Evolutionary conservation across 1,140 invertebrate genomes (phyloP).

Genomic region (Oedothorax gibbosus): DNA sequence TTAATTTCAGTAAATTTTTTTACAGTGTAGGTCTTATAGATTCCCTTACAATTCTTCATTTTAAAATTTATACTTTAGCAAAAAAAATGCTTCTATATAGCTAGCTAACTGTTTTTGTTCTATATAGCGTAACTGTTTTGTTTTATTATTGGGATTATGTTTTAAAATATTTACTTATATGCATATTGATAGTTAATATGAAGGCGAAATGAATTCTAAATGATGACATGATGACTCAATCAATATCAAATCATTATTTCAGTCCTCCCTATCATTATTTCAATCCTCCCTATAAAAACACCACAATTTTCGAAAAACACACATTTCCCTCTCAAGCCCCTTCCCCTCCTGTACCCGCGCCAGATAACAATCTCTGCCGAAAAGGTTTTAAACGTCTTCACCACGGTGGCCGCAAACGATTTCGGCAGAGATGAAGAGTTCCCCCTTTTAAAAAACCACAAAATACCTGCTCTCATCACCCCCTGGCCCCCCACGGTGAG

Average conservation of each 20-base stretch:
- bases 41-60: too few species aligned
- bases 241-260: not conserved
- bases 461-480: conserved; percentile 26
- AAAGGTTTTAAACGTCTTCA: conserved; percentile 39
- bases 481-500: conserved; percentile 14
- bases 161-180: too few species aligned
- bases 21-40: too few species aligned
- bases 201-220: not conserved
- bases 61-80: too few species aligned
- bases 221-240: not conserved
- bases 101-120: too few species aligned
- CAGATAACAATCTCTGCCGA: conserved; percentile 29
- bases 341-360: not conserved
- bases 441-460: not conserved
- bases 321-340: not conserved
- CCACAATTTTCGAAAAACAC: not conserved
- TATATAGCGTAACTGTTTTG: too few species aligned
- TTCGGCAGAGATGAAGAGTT: conserved; percentile 34
- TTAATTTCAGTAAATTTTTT: too few species aligned
- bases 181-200: too few species aligned
- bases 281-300: not conserved
- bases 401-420: conserved; percentile 22
- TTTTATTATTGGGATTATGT: too few species aligned
- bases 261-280: not conserved
- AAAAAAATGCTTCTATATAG: too few species aligned